Conservation (phyloP, 2,113 vertebrate species). For the Oplegnathus fasciatus region DNA sequence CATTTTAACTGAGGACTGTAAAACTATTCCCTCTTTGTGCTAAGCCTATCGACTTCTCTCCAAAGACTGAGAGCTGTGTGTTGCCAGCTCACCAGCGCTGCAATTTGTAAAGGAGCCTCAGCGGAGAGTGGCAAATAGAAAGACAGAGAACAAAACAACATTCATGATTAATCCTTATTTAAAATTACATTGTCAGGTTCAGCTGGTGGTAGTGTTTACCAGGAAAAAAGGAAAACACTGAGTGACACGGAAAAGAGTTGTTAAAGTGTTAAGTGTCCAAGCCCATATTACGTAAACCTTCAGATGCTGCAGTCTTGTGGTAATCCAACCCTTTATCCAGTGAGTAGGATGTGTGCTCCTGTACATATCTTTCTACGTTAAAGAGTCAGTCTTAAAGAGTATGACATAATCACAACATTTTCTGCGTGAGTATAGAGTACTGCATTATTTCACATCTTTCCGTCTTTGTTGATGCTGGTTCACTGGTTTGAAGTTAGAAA, state of each 20-base stretch:
- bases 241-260: conserved; percentile 10
- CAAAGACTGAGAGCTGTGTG: conserved; percentile 15
- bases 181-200: conserved; percentile 57
- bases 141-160: conserved; percentile 66
- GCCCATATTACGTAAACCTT: background rate
- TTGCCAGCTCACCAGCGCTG: conserved; percentile 48
- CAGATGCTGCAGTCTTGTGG: background rate
- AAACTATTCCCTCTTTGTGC: conserved; percentile 36
- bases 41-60: conserved; percentile 41
- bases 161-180: conserved; percentile 71
- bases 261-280: conserved; percentile 24
- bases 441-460: no score
- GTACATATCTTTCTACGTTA: background rate
- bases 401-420: no score
- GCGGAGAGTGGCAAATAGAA: conserved; percentile 51
- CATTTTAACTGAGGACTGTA: conserved; percentile 6
- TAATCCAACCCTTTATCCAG: conserved; percentile 1
- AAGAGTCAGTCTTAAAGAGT: no score
- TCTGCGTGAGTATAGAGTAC: no score
- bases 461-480: no score
- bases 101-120: conserved; percentile 64
- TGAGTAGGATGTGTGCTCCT: background rate
- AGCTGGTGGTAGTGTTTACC: conserved; percentile 37
- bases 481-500: no score
- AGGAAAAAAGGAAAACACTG: conserved; percentile 16